Evolutionary conservation across 2,888 invertebrate genomes (phyloP), one percentile per base, ranked within the genome.

Genomic region (Folsomia manolachei): DNA sequence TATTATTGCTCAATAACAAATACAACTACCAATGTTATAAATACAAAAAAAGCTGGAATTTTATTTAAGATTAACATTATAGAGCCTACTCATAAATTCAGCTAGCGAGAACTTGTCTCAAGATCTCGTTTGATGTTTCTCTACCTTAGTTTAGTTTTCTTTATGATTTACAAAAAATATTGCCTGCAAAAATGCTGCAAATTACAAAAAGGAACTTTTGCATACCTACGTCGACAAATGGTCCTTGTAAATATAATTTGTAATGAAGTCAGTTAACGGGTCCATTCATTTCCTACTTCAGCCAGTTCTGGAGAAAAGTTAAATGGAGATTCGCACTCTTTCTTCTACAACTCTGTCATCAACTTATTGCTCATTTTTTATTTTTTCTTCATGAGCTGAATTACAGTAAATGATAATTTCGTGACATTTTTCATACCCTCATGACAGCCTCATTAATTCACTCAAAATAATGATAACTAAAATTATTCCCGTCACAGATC

Each of bases 401-500:
- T 4, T 39, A 39, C 4, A 19, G 66, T 27, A 52, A 66, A 66
- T 66, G 52, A 66, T 66, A 66, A 66, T 66, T 66, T 52, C 52
- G n/a, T 9, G 19, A 66, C 19, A 64, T 66, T 66, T 66, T 66
- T 66, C 66, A 66, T 66, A 39, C 39, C 4, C 52, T 52, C 14
- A n/a, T 9, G 66, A 66, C 66, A 66, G n/a, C 52, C 66, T 66
- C 66, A 66, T 66, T 66, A 66, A 52, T 39, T 23, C 66, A 2
- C 23, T 66, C 7, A 51, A 66, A 66, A 51, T 66, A 66, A 66
- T 64, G 39, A 51, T 51, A 66, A 66, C 21, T 9, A 21, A 39
- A 39, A 60, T n/a, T 7, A 60, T 60, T 60, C n/a, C 60, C n/a
- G 60, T 60, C 23, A 7, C n/a, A 7, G 4, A n/a, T 60, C 19